These are phyloP conservation scores for Daphoenositta chrysoptera DNA, from an alignment of 2,113 vertebrate species.

Conservation along the genomic window DNA sequence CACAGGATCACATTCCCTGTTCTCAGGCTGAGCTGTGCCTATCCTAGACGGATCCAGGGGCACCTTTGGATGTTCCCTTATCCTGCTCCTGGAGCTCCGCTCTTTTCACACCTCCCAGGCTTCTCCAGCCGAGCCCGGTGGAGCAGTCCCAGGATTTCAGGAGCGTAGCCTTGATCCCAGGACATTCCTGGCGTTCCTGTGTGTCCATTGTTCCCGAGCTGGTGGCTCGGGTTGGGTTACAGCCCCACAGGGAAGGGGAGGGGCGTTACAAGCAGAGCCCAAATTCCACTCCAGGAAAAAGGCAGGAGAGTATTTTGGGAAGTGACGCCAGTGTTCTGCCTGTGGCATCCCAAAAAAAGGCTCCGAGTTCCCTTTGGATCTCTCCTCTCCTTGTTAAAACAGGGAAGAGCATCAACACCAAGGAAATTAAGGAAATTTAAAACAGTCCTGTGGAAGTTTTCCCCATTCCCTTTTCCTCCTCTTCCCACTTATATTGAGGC, in stretches of 20 bases:
- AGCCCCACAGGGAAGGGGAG: neutral
- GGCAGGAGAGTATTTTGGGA: conserved; percentile 29
- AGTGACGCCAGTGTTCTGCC: neutral
- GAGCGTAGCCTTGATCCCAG: neutral
- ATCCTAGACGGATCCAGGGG: neutral
- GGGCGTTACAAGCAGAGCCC: neutral
- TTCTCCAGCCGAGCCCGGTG: neutral
- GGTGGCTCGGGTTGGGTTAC: neutral
- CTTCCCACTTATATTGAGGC: too few relatives aligned
- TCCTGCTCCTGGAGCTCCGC: accelerated
- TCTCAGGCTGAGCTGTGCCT: accelerated
- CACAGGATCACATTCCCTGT: neutral
- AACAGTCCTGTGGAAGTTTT: neutral
- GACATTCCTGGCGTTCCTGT: neutral
- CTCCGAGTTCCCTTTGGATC: neutral
- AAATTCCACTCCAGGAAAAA: neutral
- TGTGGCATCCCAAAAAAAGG: neutral
- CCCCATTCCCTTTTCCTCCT: neutral
- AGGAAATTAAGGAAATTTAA: neutral
- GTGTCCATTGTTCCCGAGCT: neutral
- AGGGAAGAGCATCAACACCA: neutral
- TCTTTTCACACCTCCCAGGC: neutral
- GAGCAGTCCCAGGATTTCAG: neutral
- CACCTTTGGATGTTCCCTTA: neutral
- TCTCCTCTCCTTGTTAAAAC: neutral